A percentile compares a stretch with the other conserved stretches of the same genome.
These are phyloP conservation scores for Phthorimaea operculella DNA, from an alignment of 1,140 invertebrate species.

Conservation along the genomic window DNA sequence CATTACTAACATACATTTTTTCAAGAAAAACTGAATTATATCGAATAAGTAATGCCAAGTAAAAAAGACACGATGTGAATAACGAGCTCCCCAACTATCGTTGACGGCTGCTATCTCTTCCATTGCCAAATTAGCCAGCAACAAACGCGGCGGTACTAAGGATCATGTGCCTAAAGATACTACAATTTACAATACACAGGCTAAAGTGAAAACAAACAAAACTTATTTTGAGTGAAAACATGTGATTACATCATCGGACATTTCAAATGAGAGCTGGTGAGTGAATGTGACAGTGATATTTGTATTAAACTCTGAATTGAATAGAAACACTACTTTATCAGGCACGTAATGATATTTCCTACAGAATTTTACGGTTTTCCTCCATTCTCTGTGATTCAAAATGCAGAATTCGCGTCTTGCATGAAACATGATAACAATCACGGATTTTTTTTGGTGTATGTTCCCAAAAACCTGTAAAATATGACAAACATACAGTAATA, in stretches of 20 bases:
- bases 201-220: background rate
- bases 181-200: background rate
- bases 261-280: conserved; percentile 17
- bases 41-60: no score
- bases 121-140: conserved; percentile 13
- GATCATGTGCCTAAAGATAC: background rate
- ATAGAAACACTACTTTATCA: no score
- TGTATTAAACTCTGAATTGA: no score
- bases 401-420: no score
- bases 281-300: conserved; percentile 1
- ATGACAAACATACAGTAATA: no score
- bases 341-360: no score
- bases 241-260: conserved; percentile 10
- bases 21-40: background rate
- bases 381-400: no score
- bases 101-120: background rate
- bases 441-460: no score
- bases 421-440: no score
- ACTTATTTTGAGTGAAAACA: conserved; percentile 1
- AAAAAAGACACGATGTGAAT: background rate
- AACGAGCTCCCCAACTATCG: conserved; percentile 12
- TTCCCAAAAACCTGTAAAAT: no score
- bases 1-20: background rate
- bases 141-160: background rate
- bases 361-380: no score